Percentiles rank a stretch among this genome's conserved stretches.
These are phyloP conservation scores for Hermodice carunculata DNA, from an alignment of 2,888 invertebrate genomes.

Conservation along the genomic window DNA sequence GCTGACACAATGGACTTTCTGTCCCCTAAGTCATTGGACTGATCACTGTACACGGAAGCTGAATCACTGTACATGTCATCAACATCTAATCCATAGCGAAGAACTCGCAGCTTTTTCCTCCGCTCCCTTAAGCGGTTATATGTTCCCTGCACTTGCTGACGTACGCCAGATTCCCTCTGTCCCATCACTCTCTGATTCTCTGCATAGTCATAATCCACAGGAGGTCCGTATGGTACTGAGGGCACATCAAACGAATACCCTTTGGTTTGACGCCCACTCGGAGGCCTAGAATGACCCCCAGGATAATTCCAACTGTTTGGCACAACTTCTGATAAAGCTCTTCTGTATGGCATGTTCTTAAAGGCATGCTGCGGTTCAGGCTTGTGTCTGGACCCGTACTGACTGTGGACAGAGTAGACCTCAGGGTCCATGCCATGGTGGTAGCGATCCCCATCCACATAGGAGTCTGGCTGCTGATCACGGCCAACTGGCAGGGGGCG, in stretches of 20 bases:
- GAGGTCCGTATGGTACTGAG: too few relatives aligned
- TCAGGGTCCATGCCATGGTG: background rate
- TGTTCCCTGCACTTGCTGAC: conserved; percentile 44
- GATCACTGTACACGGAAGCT: conserved; percentile 15
- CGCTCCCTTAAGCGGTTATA: conserved; percentile 60
- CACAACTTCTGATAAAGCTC: too few relatives aligned
- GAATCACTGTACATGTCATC: conserved; percentile 38
- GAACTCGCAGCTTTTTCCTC: conserved; percentile 54
- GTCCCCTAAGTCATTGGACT: conserved; percentile 24
- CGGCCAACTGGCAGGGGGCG: conserved; percentile 20
- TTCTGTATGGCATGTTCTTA: too few relatives aligned
- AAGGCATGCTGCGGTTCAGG: too few relatives aligned
- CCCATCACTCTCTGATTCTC: background rate
- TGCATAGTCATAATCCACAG: background rate
- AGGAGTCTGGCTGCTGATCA: conserved; percentile 9
- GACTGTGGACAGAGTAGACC: background rate
- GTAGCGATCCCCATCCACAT: background rate
- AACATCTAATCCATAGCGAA: conserved; percentile 46
- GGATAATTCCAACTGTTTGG: too few relatives aligned
- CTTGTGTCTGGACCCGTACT: conserved; percentile 9
- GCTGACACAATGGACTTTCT: conserved; percentile 45
- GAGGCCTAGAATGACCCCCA: background rate
- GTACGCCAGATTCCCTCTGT: background rate
- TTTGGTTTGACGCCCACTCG: too few relatives aligned
- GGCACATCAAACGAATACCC: too few relatives aligned